A percentile compares a stretch with the other conserved stretches of the same genome.
Conservation (phyloP, 2,113 vertebrate species). For the Marcusenius ussheri region DNA sequence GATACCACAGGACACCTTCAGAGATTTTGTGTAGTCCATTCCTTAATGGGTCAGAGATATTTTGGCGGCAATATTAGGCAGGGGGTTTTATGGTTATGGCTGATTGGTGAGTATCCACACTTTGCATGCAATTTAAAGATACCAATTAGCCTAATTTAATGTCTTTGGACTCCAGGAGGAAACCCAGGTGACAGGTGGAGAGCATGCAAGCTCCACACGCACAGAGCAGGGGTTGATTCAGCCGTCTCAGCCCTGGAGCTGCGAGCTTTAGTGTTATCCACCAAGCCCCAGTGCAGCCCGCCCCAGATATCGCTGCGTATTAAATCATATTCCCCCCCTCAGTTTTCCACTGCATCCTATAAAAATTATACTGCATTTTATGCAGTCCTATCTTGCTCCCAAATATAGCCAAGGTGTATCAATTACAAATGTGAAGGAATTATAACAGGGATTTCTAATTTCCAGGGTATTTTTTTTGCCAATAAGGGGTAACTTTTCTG, state of each 20-base stretch:
- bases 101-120: neutral
- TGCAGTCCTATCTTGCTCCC: neutral
- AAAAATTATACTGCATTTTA: neutral
- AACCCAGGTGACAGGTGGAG: neutral
- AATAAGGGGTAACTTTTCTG: neutral
- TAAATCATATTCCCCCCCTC: neutral
- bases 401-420: neutral
- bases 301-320: neutral
- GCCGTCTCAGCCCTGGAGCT: neutral
- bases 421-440: neutral
- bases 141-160: neutral
- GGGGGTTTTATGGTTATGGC: neutral
- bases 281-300: neutral
- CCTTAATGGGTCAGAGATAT: neutral
- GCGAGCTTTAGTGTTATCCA: neutral
- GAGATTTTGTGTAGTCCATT: neutral
- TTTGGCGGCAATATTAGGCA: neutral
- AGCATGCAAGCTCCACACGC: neutral
- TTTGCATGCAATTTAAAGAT: neutral
- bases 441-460: conserved; percentile 7
- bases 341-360: neutral
- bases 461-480: neutral
- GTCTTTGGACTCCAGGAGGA: neutral
- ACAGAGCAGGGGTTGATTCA: neutral
- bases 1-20: neutral